Percentiles rank a stretch among this genome's conserved stretches.
These are phyloP conservation scores for Porites rus DNA, from an alignment of 92 coral and sea anemone species.

Conservation along the genomic window DNA sequence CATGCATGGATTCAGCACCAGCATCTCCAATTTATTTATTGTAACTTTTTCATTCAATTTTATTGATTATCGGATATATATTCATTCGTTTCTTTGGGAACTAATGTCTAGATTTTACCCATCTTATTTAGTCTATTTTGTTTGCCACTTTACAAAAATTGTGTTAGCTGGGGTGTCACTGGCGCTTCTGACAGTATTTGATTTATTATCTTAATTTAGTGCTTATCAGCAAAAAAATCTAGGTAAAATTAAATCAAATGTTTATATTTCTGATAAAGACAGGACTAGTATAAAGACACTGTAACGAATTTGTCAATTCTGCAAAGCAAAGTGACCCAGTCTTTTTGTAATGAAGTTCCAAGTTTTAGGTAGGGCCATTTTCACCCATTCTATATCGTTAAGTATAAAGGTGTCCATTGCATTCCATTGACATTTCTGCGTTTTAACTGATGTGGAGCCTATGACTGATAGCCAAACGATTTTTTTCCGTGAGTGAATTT, in stretches of 20 bases:
- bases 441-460: background rate
- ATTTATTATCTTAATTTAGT: background rate
- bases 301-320: background rate
- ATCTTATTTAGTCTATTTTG: background rate
- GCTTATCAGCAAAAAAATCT: background rate
- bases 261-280: too few relatives aligned
- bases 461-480: background rate
- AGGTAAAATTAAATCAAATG: too few relatives aligned
- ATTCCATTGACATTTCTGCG: background rate
- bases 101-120: background rate
- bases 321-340: background rate
- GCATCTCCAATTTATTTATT: background rate
- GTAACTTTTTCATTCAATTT: background rate
- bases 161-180: background rate
- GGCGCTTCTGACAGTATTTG: background rate
- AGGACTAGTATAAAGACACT: too few relatives aligned
- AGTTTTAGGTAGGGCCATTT: too few relatives aligned
- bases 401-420: too few relatives aligned
- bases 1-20: background rate
- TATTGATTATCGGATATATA: background rate
- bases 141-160: too few relatives aligned
- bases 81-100: background rate
- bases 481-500: background rate
- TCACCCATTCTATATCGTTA: too few relatives aligned
- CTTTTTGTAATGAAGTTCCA: too few relatives aligned